Base-by-base conservation (phyloP, 2,888 invertebrate genomes). In the Aquatica leii region DNA sequence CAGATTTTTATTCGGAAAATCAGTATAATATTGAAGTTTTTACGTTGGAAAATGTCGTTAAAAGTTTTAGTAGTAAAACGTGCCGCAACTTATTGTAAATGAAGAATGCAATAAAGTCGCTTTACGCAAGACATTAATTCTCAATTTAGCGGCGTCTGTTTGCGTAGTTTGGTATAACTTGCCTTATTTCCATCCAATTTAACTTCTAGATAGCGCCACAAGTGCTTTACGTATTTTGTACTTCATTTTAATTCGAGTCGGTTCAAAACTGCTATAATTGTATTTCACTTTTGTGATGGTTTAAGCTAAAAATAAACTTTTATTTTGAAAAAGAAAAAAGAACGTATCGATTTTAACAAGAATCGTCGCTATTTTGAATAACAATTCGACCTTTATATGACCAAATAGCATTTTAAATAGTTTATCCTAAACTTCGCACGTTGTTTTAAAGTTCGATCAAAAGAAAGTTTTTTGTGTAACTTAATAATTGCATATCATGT, bases 51-150 rank as follows among this genome's bases (percentile, higher is more conserved):
- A 66, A 62, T 58, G 59, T 67, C 66, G 70, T 72, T 72, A 70
- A 73, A 73, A 72, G 69, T 73, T 69, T 69, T 65, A 68, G 66
- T 65, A 68, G 66, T 65, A 67, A 65, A 69, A 67, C 69, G 70
- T 66, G 69, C 69, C 24, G 57, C 64, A 62, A 69, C 67, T 67
- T 67, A 69, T 65, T 66, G 67, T 67, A 67, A 67, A 62, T 66
- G 65, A 69, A 64, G 71, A 71, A 69, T 68, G 73, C 73, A 74
- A 76, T 74, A 71, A 75, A 76, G 73, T 71, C 71, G 68, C 70
- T 73, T 69, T 69, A 72, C 73, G 74, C 73, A 73, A 73, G 70
- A 74, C 75, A 75, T 76, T 75, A 76, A 75, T 76, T 76, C 71
- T 71, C 74, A 71, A 75, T 75, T 74, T 72, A 71, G 73, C 71